Conservation (phyloP, 2,113 vertebrate species). For the Macquaria ambigua region DNA sequence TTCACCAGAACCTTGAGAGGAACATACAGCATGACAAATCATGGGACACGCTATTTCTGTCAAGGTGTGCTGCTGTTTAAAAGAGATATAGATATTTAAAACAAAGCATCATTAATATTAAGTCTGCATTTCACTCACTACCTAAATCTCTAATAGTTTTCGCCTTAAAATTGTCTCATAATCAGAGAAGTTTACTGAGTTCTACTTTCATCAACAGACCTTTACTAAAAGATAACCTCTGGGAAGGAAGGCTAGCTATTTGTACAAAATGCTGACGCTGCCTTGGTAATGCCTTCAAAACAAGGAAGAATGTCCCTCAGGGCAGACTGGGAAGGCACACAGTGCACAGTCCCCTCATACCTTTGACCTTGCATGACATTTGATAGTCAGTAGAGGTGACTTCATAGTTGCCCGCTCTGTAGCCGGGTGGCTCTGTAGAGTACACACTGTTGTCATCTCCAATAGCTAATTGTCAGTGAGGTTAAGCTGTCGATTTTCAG, state of each 20-base stretch:
- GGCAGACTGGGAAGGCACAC: constrained; percentile 15
- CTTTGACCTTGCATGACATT: constrained; percentile 66
- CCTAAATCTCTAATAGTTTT: neutral
- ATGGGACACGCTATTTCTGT: neutral
- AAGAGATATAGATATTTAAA: constrained; percentile 2
- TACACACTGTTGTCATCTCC: constrained; percentile 31
- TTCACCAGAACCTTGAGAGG: neutral
- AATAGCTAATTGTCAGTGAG: constrained; percentile 34
- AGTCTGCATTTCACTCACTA: neutral
- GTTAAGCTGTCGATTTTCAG: constrained; percentile 48
- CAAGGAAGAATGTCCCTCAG: constrained; percentile 13
- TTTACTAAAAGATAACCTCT: constrained; percentile 16
- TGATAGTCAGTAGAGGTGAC: constrained; percentile 61
- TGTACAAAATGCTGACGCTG: constrained; percentile 39
- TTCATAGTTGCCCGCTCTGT: constrained; percentile 19
- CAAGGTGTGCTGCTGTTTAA: neutral
- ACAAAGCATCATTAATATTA: neutral
- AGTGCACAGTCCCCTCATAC: constrained; percentile 8
- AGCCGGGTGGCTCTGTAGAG: constrained; percentile 10
- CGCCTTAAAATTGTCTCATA: too few species aligned
- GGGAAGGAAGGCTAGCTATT: neutral
- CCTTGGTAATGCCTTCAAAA: constrained; percentile 29
- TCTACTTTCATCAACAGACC: neutral
- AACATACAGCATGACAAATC: neutral
- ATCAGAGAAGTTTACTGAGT: neutral